These are phyloP conservation scores for Arremon aurantiirostris DNA, from an alignment of 2,797 vertebrate genomes.

Conservation along the genomic window DNA sequence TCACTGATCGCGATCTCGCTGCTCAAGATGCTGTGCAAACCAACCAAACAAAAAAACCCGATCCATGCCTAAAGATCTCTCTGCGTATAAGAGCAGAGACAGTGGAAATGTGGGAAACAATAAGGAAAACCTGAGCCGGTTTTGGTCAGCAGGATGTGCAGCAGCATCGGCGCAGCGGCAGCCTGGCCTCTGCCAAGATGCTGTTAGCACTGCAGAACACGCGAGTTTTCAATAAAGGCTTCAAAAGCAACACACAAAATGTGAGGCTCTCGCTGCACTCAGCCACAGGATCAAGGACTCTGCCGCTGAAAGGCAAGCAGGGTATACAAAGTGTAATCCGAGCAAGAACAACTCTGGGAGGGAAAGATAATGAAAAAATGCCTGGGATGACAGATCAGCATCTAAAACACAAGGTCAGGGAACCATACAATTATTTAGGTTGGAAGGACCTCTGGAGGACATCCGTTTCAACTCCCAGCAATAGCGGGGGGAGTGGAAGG, in stretches of 20 bases:
- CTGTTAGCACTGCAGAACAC: background rate
- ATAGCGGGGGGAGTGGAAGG: too few species aligned
- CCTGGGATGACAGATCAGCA: background rate
- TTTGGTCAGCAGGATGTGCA: background rate
- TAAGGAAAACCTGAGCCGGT: background rate
- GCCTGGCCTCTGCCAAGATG: background rate
- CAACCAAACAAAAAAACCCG: background rate
- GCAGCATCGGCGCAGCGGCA: background rate
- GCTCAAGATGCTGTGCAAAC: background rate
- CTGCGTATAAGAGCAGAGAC: background rate
- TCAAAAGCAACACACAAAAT: background rate
- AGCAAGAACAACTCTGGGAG: background rate
- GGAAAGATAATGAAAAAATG: background rate
- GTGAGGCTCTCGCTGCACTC: background rate
- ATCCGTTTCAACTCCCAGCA: background rate
- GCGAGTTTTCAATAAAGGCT: background rate
- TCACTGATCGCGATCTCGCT: rapidly evolving
- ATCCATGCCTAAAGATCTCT: background rate
- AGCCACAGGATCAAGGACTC: background rate
- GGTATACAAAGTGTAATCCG: background rate
- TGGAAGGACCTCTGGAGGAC: conserved; percentile 60
- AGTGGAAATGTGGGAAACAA: background rate
- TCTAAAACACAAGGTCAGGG: background rate
- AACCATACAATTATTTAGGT: background rate
- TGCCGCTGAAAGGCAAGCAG: background rate